Evolutionary conservation across 2,888 invertebrate species (phyloP).

Genomic region (Colostygia pectinataria): DNA sequence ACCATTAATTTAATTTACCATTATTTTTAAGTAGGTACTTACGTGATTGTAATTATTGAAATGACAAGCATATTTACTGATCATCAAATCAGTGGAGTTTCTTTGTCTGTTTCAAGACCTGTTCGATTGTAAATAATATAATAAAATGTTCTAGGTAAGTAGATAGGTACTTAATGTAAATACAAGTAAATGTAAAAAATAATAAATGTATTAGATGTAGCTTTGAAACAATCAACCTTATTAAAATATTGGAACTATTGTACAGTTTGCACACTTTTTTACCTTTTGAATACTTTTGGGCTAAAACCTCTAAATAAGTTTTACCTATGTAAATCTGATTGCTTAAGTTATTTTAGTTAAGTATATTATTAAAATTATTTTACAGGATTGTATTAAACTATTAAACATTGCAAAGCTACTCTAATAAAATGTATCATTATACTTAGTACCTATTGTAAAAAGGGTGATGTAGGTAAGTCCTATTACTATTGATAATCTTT

Average conservation of each 20-base stretch:
- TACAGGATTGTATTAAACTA: slow-evolving; percentile 1
- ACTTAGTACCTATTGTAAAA: slow-evolving; percentile 34
- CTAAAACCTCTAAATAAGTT: background rate
- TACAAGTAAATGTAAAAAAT: slow-evolving; percentile 16
- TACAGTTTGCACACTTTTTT: slow-evolving; percentile 16
- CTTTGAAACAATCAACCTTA: background rate
- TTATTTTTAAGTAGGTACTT: slow-evolving; percentile 1
- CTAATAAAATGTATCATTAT: slow-evolving; percentile 30
- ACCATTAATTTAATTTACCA: slow-evolving; percentile 35
- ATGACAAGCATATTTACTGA: too few relatives aligned
- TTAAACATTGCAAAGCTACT: slow-evolving; percentile 7
- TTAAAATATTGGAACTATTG: background rate
- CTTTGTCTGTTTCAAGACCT: slow-evolving; percentile 52
- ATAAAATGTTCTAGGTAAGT: slow-evolving; percentile 27
- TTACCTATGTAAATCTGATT: background rate
- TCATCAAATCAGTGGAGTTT: too few relatives aligned
- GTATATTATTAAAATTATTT: slow-evolving; percentile 1
- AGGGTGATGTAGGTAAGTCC: slow-evolving; percentile 44
- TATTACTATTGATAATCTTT: slow-evolving; percentile 48
- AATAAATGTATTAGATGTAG: background rate
- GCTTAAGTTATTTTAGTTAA: slow-evolving; percentile 1
- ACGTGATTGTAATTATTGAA: too few relatives aligned
- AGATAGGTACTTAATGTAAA: slow-evolving; percentile 16
- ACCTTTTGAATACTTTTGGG: slow-evolving; percentile 4
- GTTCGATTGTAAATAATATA: slow-evolving; percentile 64